phyloP scores from a whole-genome alignment of 1,140 invertebrate genomes.

The Tigriopus japonicus region DNA sequence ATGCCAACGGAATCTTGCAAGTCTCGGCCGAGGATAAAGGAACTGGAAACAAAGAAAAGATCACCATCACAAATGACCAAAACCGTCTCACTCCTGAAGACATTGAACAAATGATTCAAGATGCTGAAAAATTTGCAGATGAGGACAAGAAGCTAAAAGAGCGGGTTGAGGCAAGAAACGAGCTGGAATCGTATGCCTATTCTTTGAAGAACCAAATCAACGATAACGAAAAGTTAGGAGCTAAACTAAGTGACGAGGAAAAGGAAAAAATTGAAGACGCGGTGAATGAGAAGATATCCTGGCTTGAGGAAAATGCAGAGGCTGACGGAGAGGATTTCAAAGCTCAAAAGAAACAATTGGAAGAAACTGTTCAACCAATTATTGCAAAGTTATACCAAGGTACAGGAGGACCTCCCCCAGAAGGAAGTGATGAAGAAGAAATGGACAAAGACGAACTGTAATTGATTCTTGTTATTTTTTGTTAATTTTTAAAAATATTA shows the following conservation, averaged over 20 bases:
- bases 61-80: constrained; percentile 42
- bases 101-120: constrained; percentile 41
- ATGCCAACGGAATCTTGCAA: constrained; percentile 30
- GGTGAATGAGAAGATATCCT: constrained; percentile 92
- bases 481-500: constrained; percentile 19
- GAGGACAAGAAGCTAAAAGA: constrained; percentile 97
- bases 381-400: constrained; percentile 91
- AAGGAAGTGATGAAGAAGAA: constrained; percentile 34
- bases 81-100: constrained; percentile 39
- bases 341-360: constrained; percentile 90
- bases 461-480: constrained; percentile 16
- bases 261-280: constrained; percentile 76
- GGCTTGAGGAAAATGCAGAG: constrained; percentile 90
- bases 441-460: constrained; percentile 74
- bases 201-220: constrained; percentile 90
- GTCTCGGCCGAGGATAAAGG: constrained; percentile 39
- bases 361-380: constrained; percentile 88
- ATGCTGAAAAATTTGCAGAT: constrained; percentile 85
- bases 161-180: constrained; percentile 69
- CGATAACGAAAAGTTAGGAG: constrained; percentile 94
- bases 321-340: constrained; percentile 84
- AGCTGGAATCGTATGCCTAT: constrained; percentile 93
- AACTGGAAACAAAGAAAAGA: constrained; percentile 40
- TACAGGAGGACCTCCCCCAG: constrained; percentile 49
- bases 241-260: constrained; percentile 72